A percentile compares a stretch with the other conserved stretches of the same genome.
These are phyloP conservation scores for Metallyticus violacea DNA, from an alignment of 2,888 invertebrate species.

Conservation along the genomic window DNA sequence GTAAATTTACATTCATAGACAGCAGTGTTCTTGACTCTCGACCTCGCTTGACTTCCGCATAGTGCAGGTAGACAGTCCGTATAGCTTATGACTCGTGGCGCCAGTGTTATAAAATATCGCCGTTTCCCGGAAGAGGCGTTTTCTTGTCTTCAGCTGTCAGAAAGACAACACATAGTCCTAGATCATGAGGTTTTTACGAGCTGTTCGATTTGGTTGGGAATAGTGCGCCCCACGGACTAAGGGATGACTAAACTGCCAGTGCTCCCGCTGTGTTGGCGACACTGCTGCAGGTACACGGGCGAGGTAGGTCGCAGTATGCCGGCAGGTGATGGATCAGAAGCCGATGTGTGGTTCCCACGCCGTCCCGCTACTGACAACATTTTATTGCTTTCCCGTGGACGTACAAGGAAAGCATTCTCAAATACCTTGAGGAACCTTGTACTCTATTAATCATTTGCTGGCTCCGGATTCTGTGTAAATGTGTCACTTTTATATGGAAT, in stretches of 20 bases:
- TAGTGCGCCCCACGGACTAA: no score
- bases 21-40: no score
- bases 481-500: no score
- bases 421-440: neutral
- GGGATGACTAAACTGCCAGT: no score
- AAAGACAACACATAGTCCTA: neutral
- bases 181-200: neutral
- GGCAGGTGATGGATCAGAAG: slow-evolving; percentile 5
- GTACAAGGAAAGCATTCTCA: no score
- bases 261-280: neutral
- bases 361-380: neutral
- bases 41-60: neutral
- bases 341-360: neutral
- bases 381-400: neutral
- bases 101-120: neutral
- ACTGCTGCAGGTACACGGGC: neutral
- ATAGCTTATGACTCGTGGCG: no score
- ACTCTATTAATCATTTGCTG: neutral
- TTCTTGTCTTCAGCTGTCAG: neutral
- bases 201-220: neutral
- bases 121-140: neutral
- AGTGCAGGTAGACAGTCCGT: no score
- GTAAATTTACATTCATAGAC: no score
- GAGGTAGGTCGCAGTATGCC: no score
- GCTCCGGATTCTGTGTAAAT: neutral